Evolutionary conservation across 2,888 invertebrate species (phyloP), one percentile per base, ranked within the genome.

Genomic region (Hirtodrosophila histrioides): DNA sequence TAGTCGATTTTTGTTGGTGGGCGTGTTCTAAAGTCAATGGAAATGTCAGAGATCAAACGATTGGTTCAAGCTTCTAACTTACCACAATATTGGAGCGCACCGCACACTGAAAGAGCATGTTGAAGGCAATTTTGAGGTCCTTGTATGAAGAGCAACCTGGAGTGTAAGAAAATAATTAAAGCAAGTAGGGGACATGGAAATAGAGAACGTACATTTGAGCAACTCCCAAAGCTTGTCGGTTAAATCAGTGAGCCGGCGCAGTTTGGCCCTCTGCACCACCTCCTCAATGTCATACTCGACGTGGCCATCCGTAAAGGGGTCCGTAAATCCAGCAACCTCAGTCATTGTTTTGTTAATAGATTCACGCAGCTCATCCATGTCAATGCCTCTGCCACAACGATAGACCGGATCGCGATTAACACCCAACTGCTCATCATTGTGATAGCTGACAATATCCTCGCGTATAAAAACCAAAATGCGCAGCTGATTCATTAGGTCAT

Each of bases 221-320:
- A 91, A 71, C 12, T 90, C 89, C 91, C 91, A 92, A 7, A 92
- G 72, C 53, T 90, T 91, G 64, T 92, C 91, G 0, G 91, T 92
- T 3, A 92, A 61, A 65, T 92, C 91, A 0, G 83, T 76, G 3
- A 88, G 74, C 2, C 63, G 69, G 4, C 91, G 83, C 1, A 75
- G 55, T 45, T 89, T 89, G 6, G 89, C 88, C 43, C 83, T 78
- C 37, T 89, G 81, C 11, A 91, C 76, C 10, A 91, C 89, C 12
- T 88, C 86, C 79, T 92, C 91, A 27, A 92, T 88, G 46, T 91
- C 91, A 11, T 66, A 78, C 11, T 85, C 86, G 3, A 71, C 71
- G 2, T 74, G 80, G 2, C 72, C 77, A 3, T 69, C 74, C 3
- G 67, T 46, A 31, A 84, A 88, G 10, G 73, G 63, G 29, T 89